Evolutionary conservation across 2,113 vertebrate species (phyloP).

Genomic region (Emydura subglobosa): DNA sequence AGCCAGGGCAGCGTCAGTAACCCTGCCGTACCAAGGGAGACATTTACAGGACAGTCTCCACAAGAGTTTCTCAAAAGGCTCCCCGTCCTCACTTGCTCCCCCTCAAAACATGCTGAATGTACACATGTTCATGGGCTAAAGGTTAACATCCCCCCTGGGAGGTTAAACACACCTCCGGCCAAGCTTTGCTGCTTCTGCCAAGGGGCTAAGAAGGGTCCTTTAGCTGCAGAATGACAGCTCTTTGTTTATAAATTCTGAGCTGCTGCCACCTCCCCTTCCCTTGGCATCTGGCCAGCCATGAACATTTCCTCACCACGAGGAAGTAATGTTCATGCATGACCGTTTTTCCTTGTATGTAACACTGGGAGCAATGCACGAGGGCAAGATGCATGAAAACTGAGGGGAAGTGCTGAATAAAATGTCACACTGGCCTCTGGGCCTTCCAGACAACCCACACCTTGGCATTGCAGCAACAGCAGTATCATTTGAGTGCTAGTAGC

Average conservation of each 20-base stretch:
- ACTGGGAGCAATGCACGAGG: slow-evolving; percentile 20
- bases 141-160: not conserved
- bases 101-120: not conserved
- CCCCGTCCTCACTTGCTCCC: too few species aligned
- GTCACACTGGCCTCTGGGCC: not conserved
- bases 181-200: not conserved
- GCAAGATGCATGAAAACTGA: slow-evolving; percentile 23
- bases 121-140: too few species aligned
- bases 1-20: too few species aligned
- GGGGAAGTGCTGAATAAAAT: slow-evolving; percentile 30
- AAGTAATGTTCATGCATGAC: not conserved
- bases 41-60: too few species aligned
- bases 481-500: not conserved
- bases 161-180: not conserved
- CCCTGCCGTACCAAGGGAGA: too few species aligned
- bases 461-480: not conserved
- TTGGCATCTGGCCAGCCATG: not conserved
- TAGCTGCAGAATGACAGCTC: not conserved
- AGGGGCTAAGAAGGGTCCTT: not conserved
- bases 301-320: not conserved
- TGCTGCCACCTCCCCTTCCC: accelerated
- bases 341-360: slow-evolving; percentile 8
- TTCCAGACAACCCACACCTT: accelerated
- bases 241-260: not conserved
- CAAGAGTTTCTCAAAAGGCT: too few species aligned